Conservation (phyloP, 2,113 vertebrate species). For the Varanus komodoensis region DNA sequence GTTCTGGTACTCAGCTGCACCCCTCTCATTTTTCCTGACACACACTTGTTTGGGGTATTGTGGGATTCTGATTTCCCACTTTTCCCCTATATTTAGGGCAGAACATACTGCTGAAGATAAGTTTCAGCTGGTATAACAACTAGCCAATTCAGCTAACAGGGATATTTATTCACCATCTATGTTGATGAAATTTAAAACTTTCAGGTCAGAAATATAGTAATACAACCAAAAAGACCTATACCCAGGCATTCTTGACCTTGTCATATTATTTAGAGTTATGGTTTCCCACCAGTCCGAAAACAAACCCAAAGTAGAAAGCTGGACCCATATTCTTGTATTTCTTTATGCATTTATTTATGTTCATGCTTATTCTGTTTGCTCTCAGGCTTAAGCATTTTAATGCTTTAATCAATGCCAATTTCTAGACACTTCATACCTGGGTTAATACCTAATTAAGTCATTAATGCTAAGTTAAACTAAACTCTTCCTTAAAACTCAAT, state of each 20-base stretch:
- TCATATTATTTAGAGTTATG: constrained; percentile 3
- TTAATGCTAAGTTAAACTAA: constrained; percentile 7
- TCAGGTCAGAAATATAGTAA: background rate
- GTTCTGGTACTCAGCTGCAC: background rate
- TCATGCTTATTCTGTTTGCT: background rate
- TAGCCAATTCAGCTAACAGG: background rate
- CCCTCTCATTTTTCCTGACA: background rate
- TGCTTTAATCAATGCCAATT: constrained; percentile 8
- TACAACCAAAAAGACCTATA: background rate
- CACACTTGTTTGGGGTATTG: no score
- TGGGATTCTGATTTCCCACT: accelerated
- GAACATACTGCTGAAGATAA: background rate
- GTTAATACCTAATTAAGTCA: constrained; percentile 14
- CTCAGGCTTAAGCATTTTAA: background rate
- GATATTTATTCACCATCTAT: background rate
- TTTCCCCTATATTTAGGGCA: background rate
- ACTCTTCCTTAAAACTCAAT: background rate
- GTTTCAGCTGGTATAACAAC: constrained; percentile 30
- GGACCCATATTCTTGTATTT: background rate
- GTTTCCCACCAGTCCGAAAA: background rate
- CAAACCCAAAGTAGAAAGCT: background rate
- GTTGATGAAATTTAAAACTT: background rate
- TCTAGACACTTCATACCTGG: constrained; percentile 15
- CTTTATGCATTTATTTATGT: background rate
- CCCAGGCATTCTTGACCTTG: background rate